A percentile compares a stretch with the other conserved stretches of the same genome.
Conservation (phyloP, 2,888 invertebrate species). For the Lepidocyrtoides sp. region DNA sequence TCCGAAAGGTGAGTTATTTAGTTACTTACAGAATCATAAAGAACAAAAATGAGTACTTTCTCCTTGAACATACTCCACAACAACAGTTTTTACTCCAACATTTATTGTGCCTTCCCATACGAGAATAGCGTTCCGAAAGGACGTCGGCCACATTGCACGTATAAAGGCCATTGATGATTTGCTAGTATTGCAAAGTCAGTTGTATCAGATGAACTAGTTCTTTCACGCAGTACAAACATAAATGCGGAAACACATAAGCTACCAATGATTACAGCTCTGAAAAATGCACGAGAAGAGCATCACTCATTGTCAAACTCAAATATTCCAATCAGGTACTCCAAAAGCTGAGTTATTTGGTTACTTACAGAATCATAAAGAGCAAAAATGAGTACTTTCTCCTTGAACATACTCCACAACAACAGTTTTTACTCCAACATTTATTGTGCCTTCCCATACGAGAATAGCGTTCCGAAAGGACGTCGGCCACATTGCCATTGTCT, state of each 20-base stretch:
- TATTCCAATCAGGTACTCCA: not conserved
- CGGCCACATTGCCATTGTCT: not conserved
- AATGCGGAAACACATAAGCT: too few relatives aligned
- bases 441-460: not conserved
- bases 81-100: too few relatives aligned
- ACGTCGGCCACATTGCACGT: too few relatives aligned
- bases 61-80: not conserved
- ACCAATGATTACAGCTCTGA: not conserved
- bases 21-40: not conserved
- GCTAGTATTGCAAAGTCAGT: not conserved
- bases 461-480: not conserved
- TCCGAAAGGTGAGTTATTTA: not conserved
- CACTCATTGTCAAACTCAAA: not conserved
- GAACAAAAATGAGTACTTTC: not conserved
- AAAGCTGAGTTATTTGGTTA: not conserved
- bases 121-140: too few relatives aligned
- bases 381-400: not conserved
- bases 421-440: not conserved
- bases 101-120: too few relatives aligned
- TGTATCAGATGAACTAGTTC: not conserved
- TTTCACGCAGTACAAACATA: not conserved
- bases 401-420: not conserved
- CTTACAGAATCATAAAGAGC: not conserved
- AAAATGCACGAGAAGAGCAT: not conserved
- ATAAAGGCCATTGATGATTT: constrained; percentile 49